Base-by-base conservation (phyloP, 2,797 vertebrate genomes). In the Cygnus olor region DNA sequence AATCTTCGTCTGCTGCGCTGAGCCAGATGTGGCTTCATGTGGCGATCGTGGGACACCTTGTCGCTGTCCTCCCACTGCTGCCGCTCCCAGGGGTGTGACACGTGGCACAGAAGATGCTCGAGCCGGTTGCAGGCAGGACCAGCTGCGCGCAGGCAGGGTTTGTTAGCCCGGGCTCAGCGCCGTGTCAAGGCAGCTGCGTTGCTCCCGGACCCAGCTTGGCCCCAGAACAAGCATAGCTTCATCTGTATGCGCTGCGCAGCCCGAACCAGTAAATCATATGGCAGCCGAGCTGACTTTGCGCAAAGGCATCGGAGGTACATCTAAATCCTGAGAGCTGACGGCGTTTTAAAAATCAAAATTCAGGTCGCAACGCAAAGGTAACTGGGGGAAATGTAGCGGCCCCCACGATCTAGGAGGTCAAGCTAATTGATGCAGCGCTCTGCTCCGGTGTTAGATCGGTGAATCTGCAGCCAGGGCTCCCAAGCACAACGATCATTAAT, bases 301-400 rank as follows among this genome's bases (percentile, higher is more conserved):
- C 77, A 84, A 86, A 96, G 70, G 60, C 38, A 14, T 19, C 78
- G 28, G 47, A 8, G 68, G 71, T 49, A 38, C 1, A 32, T 44
- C 80, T 68, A 89, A 89, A 80, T 82, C 65, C 86, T 80, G 78
- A 20, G 66, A 81, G 61, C 85, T 84, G 80, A 66, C 47, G 57
- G 14, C 5, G 68, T 65, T 89, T 66, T 44, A 45, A 73, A 93
- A 89, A 95, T 56, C 49, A 81, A 90, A 49, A 95, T 95, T 94
- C 71, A 25, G 71, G 71, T 74, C 68, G 11, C 51, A 63, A 13
- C 0, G 0, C 4, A 14, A 28, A 85, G 69, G 65, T 65, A 85
- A 74, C 42, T 36, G 86, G 53, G 70, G 90, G 87, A 94, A 89
- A 89, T 34, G 45, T 22, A 82, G 63, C 3, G 9, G 69, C 42